Evolutionary conservation across 2,113 vertebrate genomes (phyloP).

Genomic region (Thamnophis sirtalis): DNA sequence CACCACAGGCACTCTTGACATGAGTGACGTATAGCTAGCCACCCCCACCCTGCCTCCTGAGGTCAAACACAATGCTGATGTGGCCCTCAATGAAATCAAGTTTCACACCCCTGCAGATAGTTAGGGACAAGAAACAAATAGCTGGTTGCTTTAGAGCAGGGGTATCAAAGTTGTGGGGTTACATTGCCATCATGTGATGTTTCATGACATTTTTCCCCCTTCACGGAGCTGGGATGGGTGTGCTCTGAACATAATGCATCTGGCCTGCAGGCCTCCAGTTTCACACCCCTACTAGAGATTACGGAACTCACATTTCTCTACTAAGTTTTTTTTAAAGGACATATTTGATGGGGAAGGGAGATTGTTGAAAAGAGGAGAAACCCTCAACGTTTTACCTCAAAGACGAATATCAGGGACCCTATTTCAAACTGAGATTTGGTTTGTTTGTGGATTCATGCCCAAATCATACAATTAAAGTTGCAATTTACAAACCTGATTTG

Average conservation of each 20-base stretch:
- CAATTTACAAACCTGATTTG: neutral
- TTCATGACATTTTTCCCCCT: no score
- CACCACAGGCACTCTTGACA: no score
- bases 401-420: neutral
- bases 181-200: no score
- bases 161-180: no score
- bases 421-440: neutral
- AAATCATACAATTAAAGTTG: neutral
- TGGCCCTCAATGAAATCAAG: no score
- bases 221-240: no score
- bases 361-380: neutral
- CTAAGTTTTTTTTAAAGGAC: neutral
- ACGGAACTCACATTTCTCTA: constrained; percentile 23
- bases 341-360: neutral
- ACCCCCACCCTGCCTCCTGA: no score
- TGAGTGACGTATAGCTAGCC: no score
- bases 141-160: neutral
- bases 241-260: no score
- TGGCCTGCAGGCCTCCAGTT: no score
- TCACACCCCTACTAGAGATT: neutral
- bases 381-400: neutral
- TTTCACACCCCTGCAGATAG: neutral
- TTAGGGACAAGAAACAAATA: constrained; percentile 10
- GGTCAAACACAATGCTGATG: no score
- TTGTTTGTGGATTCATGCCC: constrained; percentile 28